Percentiles rank a stretch among this genome's conserved stretches.
phyloP scores from a whole-genome alignment of 2,888 invertebrate species.

The Gerosis bhagava region DNA sequence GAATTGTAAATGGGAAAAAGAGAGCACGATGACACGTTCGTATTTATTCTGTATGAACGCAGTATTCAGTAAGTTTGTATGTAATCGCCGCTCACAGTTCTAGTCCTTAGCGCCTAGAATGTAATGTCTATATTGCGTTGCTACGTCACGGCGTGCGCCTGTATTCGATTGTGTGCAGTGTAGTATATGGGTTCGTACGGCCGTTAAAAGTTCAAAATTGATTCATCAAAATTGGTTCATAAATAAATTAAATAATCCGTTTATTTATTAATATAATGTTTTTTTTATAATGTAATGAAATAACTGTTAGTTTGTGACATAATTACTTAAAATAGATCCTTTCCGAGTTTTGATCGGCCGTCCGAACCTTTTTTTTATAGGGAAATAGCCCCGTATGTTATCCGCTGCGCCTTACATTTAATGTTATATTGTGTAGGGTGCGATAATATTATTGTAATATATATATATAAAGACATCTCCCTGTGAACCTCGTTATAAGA shows the following conservation, averaged over 20 bases:
- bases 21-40: too few relatives aligned
- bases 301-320: too few relatives aligned
- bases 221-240: too few relatives aligned
- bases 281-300: too few relatives aligned
- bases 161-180: background rate
- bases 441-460: slow-evolving; percentile 12
- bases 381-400: too few relatives aligned
- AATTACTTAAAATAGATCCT: too few relatives aligned
- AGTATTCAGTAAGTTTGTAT: slow-evolving; percentile 19
- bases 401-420: background rate
- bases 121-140: background rate
- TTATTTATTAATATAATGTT: background rate
- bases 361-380: too few relatives aligned
- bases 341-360: too few relatives aligned
- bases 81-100: slow-evolving; percentile 19
- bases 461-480: background rate
- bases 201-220: too few relatives aligned
- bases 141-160: background rate
- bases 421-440: slow-evolving; percentile 8
- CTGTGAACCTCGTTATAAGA: background rate
- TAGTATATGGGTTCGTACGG: too few relatives aligned
- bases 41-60: slow-evolving; percentile 4
- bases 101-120: slow-evolving; percentile 18
- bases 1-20: background rate
- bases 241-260: too few relatives aligned